Percentiles rank a stretch among this genome's conserved stretches.
Evolutionary conservation across 2,113 vertebrate species (phyloP).

Genomic region (Ursus arctos): DNA sequence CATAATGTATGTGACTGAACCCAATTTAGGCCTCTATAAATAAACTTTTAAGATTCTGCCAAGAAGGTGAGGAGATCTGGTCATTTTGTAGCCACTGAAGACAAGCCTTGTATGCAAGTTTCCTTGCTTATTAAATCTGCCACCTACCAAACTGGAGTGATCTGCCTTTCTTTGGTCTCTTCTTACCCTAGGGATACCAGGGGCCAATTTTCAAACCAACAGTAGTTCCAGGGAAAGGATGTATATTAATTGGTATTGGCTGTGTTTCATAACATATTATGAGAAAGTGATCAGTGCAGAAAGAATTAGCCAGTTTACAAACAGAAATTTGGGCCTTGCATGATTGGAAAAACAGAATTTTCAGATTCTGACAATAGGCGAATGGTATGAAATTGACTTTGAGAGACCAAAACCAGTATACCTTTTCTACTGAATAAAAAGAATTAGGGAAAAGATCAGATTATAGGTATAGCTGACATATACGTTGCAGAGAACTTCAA

Average conservation of each 20-base stretch:
- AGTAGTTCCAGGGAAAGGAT: neutral
- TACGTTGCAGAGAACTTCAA: neutral
- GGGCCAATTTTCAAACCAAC: neutral
- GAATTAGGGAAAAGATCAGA: neutral
- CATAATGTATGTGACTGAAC: neutral
- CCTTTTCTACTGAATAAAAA: neutral
- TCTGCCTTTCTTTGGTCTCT: neutral
- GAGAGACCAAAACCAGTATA: neutral
- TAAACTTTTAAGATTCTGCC: neutral
- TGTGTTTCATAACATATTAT: neutral
- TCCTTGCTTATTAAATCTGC: neutral
- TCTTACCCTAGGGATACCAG: neutral
- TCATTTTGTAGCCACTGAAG: neutral
- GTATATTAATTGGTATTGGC: neutral
- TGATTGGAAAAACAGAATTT: neutral
- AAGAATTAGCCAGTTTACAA: neutral
- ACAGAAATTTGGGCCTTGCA: neutral
- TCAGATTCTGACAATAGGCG: neutral
- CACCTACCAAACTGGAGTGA: neutral
- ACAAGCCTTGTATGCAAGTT: neutral
- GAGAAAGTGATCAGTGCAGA: neutral
- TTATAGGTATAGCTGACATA: neutral
- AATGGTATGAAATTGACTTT: conserved; percentile 20
- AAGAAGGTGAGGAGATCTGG: neutral
- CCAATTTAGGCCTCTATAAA: neutral